A percentile compares a stretch with the other conserved stretches of the same genome.
These are phyloP conservation scores for Drosophila anomalata DNA, from an alignment of 2,888 invertebrate genomes.

Conservation along the genomic window DNA sequence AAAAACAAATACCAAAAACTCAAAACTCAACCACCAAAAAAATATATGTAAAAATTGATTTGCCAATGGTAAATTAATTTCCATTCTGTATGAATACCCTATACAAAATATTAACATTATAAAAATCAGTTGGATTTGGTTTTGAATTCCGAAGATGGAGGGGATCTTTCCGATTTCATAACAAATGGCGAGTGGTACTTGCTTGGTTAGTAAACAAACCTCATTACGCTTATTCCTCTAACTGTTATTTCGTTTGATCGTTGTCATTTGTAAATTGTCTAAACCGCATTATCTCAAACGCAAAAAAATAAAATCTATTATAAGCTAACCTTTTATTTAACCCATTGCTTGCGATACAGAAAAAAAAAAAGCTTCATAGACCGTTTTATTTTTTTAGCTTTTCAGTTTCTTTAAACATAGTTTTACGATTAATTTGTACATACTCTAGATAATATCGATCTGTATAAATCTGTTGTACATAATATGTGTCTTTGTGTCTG, in stretches of 20 bases:
- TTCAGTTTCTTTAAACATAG: slow-evolving; percentile 1
- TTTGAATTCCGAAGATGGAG: slow-evolving; percentile 96
- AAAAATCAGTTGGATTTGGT: slow-evolving; percentile 94
- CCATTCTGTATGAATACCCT: slow-evolving; percentile 38
- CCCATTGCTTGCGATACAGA: slow-evolving; percentile 34
- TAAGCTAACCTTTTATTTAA: slow-evolving; percentile 14
- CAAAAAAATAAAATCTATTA: slow-evolving; percentile 4
- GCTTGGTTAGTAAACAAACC: slow-evolving; percentile 90
- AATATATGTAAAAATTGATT: slow-evolving; percentile 49
- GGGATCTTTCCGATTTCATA: slow-evolving; percentile 98
- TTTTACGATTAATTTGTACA: slow-evolving; percentile 30
- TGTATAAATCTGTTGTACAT: slow-evolving; percentile 48
- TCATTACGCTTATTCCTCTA: slow-evolving; percentile 69
- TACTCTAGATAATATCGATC: slow-evolving; percentile 18
- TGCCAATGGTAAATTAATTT: slow-evolving; percentile 56
- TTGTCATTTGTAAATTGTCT: slow-evolving; percentile 69
- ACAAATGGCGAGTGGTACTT: slow-evolving; percentile 99
- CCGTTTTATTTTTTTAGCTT: slow-evolving; percentile 49
- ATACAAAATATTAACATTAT: slow-evolving; percentile 43
- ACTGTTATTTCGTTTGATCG: slow-evolving; percentile 57
- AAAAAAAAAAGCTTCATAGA: slow-evolving; percentile 60
- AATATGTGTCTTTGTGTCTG: slow-evolving; percentile 42
- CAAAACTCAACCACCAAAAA: slow-evolving; percentile 64
- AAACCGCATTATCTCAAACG: slow-evolving; percentile 25
- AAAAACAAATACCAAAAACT: slow-evolving; percentile 44